Conservation (phyloP, 2,888 invertebrate species). For the Agrotis segetum region DNA sequence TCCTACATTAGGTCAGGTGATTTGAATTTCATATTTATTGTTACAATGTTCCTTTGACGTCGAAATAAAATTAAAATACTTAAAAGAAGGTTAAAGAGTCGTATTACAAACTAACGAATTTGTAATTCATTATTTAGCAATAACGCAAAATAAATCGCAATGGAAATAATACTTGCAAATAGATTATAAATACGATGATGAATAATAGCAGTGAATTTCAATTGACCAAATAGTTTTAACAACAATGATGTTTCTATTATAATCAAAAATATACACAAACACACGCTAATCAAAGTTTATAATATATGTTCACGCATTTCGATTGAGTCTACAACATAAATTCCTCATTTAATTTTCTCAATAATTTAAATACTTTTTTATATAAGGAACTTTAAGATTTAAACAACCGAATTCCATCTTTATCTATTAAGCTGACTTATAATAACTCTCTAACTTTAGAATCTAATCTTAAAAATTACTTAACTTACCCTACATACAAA, state of each 20-base stretch:
- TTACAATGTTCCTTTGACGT: slow-evolving; percentile 5
- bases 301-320: background rate
- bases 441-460: background rate
- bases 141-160: background rate
- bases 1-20: too few relatives aligned
- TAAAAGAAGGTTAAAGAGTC: slow-evolving; percentile 11
- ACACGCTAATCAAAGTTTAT: too few relatives aligned
- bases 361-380: background rate
- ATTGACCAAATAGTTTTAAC: background rate
- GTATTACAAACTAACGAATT: background rate
- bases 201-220: background rate
- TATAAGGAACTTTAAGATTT: background rate
- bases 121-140: background rate
- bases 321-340: background rate
- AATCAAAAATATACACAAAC: too few relatives aligned
- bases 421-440: background rate
- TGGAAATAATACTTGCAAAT: background rate
- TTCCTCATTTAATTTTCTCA: background rate
- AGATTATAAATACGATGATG: background rate
- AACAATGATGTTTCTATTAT: background rate
- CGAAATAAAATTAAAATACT: slow-evolving; percentile 10
- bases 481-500: slow-evolving; percentile 23
- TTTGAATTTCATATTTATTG: background rate
- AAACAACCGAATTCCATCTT: background rate
- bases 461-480: slow-evolving; percentile 22